Evolutionary conservation across 2,888 invertebrate species (phyloP), one percentile per base, ranked within the genome.

Genomic region (Drosophila subquinaria): DNA sequence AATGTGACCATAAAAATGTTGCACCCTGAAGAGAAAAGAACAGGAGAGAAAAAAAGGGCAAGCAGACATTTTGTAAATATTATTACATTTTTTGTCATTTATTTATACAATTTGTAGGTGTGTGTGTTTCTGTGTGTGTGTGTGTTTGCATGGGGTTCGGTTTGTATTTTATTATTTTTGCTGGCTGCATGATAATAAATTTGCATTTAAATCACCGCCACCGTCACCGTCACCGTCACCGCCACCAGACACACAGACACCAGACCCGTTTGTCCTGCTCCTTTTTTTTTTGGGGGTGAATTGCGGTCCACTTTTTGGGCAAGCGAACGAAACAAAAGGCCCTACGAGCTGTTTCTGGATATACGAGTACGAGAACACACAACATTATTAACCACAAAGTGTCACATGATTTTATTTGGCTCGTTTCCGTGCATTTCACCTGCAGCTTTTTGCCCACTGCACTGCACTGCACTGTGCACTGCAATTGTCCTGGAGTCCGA

Each of bases 311-410:
- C 59, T 51, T 77, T 77, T 79, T 68, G 77, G 66, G 76, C 66
- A 52, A 56, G 47, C 63, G 30, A 30, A 30, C 8, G 47, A 69
- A 69, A 85, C 83, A 82, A 85, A 66, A 61, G 76, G 36, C 40
- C 8, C 11, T 5, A 11, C 17, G 38, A 23, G 35, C 13, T 50
- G 50, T 50, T 33, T 33, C 27, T 50, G 76, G 50, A 69, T 77
- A 51, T 66, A 73, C 35, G 50, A 20, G 50, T 20, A 51, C 35
- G 51, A 20, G 50, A 13, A 51, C 64, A 73, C 81, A 78, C 78
- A 79, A 88, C 88, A 81, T 86, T 86, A 86, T 86, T 89, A 86
- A 86, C 86, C 86, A 89, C 86, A 86, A 86, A 86, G 90, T 86
- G 90, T 86, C 86, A 86, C 90, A 89, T 86, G 90, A 86, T 86